Evolutionary conservation across 2,797 vertebrate species (phyloP).

Genomic region (Ibycter americanus): DNA sequence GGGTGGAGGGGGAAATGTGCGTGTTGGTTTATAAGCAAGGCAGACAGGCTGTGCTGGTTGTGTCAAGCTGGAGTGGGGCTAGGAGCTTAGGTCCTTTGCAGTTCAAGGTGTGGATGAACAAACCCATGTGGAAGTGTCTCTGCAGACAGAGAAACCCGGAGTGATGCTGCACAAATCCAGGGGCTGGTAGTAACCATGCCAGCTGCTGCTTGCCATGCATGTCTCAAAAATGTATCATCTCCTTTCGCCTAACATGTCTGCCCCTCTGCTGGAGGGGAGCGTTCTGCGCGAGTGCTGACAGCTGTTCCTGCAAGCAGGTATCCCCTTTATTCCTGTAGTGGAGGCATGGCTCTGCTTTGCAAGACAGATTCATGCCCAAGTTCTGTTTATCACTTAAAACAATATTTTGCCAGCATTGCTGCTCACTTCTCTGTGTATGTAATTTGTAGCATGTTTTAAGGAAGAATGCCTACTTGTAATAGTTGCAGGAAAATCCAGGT

Average conservation of each 20-base stretch:
- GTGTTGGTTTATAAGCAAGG: not conserved
- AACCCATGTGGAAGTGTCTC: not conserved
- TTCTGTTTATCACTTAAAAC: not conserved
- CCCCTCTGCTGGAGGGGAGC: not conserved
- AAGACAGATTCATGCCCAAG: not conserved
- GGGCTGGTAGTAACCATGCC: not conserved
- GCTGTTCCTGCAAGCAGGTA: not conserved
- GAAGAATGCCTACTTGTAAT: not conserved
- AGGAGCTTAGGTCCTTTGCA: not conserved
- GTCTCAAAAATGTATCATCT: not conserved
- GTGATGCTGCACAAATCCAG: not conserved
- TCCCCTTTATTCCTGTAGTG: not conserved
- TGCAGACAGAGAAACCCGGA: not conserved
- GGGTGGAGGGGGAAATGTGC: not conserved
- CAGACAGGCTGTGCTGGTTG: not conserved
- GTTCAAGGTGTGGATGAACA: not conserved
- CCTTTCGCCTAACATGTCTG: not conserved
- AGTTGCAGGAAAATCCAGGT: not conserved
- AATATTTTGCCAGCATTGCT: not conserved
- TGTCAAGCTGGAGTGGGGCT: not conserved
- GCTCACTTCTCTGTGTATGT: not conserved
- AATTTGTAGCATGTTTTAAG: not conserved
- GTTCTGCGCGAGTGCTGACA: not conserved
- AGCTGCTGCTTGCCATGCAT: not conserved
- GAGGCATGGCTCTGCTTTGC: not conserved